phyloP scores from a whole-genome alignment of 30 jellyfish, hydroid and myxozoan genomes.

The Pelagia noctiluca region DNA sequence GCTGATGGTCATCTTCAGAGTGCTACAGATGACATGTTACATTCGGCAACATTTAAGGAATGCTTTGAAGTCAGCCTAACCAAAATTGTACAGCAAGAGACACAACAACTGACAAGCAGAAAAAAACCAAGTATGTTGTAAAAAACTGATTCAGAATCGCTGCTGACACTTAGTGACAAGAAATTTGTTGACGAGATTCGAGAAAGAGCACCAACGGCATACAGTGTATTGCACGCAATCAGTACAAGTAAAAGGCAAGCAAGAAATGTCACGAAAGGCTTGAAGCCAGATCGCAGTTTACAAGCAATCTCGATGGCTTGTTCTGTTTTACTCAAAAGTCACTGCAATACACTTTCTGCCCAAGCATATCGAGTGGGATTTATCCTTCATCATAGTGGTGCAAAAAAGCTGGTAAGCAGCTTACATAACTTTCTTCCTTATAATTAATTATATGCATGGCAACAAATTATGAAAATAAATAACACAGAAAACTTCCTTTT shows the following conservation, averaged over 20 bases:
- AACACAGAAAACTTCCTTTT: too few species aligned
- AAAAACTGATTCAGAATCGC: conserved; percentile 30
- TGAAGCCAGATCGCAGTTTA: conserved; percentile 25
- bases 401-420: background rate
- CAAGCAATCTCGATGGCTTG: conserved; percentile 24
- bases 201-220: conserved; percentile 40
- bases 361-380: conserved; percentile 38
- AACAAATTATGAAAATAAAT: too few species aligned
- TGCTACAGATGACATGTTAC: background rate
- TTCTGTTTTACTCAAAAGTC: conserved; percentile 26
- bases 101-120: conserved; percentile 32
- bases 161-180: conserved; percentile 25
- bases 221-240: conserved; percentile 28
- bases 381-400: conserved; percentile 40
- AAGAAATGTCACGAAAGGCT: conserved; percentile 26
- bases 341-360: conserved; percentile 32
- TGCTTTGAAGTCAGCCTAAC: conserved; percentile 34
- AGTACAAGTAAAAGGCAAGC: conserved; percentile 32
- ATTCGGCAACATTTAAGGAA: background rate
- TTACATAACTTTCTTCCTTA: background rate
- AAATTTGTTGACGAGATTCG: conserved; percentile 20
- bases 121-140: conserved; percentile 21
- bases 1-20: conserved; percentile 1
- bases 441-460: background rate
- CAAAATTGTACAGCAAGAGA: conserved; percentile 25